phyloP scores from a whole-genome alignment of 2,797 vertebrate genomes.

The Schizopygopsis malacanthus region DNA sequence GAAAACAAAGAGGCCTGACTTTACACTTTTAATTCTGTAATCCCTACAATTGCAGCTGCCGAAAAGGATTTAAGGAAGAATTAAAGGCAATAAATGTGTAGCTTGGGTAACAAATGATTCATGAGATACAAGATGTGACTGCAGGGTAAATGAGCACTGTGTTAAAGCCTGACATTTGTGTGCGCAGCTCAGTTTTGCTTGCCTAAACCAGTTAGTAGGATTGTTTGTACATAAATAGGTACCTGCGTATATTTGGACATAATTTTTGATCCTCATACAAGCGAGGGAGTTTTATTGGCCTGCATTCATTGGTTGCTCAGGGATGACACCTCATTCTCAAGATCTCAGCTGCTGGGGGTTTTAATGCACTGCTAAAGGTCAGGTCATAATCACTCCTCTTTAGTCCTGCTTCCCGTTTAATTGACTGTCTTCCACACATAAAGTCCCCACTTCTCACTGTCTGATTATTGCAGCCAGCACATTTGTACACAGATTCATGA shows the following conservation, averaged over 20 bases:
- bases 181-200: conserved; percentile 14
- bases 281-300: conserved; percentile 32
- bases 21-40: conserved; percentile 23
- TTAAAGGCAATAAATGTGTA: conserved; percentile 27
- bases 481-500: conserved; percentile 80
- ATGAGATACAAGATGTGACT: conserved; percentile 34
- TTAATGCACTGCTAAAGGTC: conserved; percentile 81
- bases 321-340: conserved; percentile 45
- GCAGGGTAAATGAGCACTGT: conserved; percentile 27
- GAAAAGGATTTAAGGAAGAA: conserved; percentile 7
- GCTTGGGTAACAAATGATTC: conserved; percentile 33
- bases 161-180: conserved; percentile 54
- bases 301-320: conserved; percentile 53
- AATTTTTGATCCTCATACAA: conserved; percentile 8
- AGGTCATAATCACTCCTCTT: conserved; percentile 81
- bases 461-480: conserved; percentile 67
- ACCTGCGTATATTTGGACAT: conserved; percentile 41
- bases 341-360: conserved; percentile 59
- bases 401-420: conserved; percentile 80
- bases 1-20: background rate
- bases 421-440: conserved; percentile 75
- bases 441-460: conserved; percentile 54
- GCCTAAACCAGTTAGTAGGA: conserved; percentile 42
- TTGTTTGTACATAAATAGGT: conserved; percentile 59
- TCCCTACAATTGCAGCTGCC: background rate